Evolutionary conservation across 2,797 vertebrate genomes (phyloP), one percentile per base, ranked within the genome.

Genomic region (Alfaro cultratus): DNA sequence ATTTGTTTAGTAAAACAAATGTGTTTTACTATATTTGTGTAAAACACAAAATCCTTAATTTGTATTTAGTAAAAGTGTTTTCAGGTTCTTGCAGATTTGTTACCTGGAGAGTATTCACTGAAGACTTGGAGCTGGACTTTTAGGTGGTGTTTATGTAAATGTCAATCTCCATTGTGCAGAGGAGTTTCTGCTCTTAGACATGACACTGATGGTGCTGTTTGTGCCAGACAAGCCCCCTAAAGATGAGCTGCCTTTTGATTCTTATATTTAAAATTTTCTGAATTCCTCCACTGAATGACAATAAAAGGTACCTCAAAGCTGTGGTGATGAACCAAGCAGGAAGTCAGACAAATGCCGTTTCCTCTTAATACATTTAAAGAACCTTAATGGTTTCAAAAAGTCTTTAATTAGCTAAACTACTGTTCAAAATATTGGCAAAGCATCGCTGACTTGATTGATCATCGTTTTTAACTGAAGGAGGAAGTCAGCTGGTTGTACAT

Each of bases 81-180:
- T 31, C 49, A 39, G 23, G 8, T 1, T 34, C 36, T 36, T 74
- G 41, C 2, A 21, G 62, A 15, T 82, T 79, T 21, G 4, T 77
- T 57, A 67, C 75, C 74, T 79, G 79, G 64, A 74, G 83, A 82
- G 77, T 84, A 74, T 84, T 72, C 49, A 45, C 75, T 80, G 23
- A 13, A 21, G n/a, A 43, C 11, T 5, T 10, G 2, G 51, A 0
- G 5, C 7, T 75, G 34, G 53, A 41, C 7, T 41, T 73, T 57
- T 71, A 23, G 29, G 36, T 47, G 68, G 36, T 39, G 68, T 7
- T 47, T 0, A 23, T 16, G n/a, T 23, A 55, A 29, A 16, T 34
- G 10, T 18, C 55, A 13, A 13, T 49, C 29, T 15, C 64, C 11
- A 55, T 73, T n/a, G 55, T 67, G 67, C 46, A 76, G 51, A 53